These are phyloP conservation scores for Anastrepha obliqua DNA, from an alignment of 1,140 invertebrate species.

Conservation along the genomic window DNA sequence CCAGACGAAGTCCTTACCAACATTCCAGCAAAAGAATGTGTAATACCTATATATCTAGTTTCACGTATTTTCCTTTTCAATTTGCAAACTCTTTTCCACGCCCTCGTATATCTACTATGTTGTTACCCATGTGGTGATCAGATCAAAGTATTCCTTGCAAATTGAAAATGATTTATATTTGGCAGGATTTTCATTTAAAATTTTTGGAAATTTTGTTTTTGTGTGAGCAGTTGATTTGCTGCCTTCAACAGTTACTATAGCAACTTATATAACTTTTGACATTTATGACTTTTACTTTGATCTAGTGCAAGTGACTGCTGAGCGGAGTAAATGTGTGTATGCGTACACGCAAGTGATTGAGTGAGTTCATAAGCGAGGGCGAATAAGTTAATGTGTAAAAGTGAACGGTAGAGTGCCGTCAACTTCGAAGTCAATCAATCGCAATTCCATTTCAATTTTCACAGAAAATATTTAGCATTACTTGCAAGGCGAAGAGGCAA, in stretches of 20 bases:
- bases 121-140: no score
- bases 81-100: no score
- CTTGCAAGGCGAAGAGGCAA: neutral
- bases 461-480: neutral
- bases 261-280: conserved; percentile 7
- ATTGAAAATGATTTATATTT: conserved; percentile 27
- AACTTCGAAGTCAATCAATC: conserved; percentile 44
- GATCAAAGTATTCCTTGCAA: neutral
- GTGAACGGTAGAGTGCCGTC: neutral
- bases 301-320: neutral
- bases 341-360: neutral
- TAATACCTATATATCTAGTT: no score
- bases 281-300: conserved; percentile 12
- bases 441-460: conserved; percentile 48
- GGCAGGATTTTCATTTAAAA: neutral
- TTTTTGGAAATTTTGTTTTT: neutral
- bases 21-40: no score
- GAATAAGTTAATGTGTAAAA: neutral
- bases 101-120: no score
- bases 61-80: no score
- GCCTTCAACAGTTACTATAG: neutral
- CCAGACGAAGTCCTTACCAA: no score
- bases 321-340: neutral
- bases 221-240: neutral
- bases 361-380: neutral